A percentile compares a stretch with the other conserved stretches of the same genome.
These are phyloP conservation scores for Dicrostonyx torquatus DNA, from an alignment of 2,797 vertebrate species.

Conservation along the genomic window DNA sequence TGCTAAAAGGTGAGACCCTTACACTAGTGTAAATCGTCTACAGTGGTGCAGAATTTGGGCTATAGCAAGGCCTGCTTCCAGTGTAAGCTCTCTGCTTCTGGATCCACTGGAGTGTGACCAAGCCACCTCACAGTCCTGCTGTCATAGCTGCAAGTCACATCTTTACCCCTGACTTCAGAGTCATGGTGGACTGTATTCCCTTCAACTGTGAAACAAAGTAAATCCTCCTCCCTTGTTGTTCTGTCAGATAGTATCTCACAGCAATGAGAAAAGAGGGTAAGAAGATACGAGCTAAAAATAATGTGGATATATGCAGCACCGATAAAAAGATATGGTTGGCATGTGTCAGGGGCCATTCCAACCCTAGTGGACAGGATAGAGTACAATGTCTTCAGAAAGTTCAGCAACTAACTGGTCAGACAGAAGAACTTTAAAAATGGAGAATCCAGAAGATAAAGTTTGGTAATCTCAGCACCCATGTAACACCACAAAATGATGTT, in stretches of 20 bases:
- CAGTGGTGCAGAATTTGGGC: background rate
- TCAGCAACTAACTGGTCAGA: background rate
- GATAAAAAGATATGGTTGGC: background rate
- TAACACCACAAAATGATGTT: constrained; percentile 9
- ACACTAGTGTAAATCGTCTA: background rate
- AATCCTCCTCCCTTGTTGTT: background rate
- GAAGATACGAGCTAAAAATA: background rate
- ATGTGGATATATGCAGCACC: background rate
- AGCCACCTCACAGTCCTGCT: background rate
- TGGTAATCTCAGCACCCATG: background rate
- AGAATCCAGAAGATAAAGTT: background rate
- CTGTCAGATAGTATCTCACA: background rate
- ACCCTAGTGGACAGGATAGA: background rate
- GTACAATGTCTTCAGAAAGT: background rate
- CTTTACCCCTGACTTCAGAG: background rate
- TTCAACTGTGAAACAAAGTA: background rate
- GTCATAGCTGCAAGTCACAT: background rate
- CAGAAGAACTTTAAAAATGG: background rate
- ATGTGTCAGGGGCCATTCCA: background rate
- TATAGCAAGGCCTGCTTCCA: background rate
- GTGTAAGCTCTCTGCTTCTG: background rate
- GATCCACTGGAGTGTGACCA: background rate
- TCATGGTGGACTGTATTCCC: background rate
- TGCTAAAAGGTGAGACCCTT: background rate
- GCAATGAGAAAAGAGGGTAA: background rate